Conservation (phyloP, 2,888 invertebrate species). For the Phortica okadai region DNA sequence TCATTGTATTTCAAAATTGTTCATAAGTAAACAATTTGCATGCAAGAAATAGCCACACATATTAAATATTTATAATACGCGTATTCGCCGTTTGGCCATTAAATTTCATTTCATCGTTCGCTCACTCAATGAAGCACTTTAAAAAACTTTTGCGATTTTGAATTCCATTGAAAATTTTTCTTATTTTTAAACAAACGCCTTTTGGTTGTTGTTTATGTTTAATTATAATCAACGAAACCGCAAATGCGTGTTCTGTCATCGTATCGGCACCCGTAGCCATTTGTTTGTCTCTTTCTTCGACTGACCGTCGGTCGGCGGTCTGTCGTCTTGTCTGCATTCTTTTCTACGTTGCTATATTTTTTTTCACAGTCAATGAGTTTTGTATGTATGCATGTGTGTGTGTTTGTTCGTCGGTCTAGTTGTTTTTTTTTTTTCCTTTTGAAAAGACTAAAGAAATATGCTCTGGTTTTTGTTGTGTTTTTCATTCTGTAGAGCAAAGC, state of each 20-base stretch:
- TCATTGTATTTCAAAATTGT: not conserved
- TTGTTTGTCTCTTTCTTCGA: not conserved
- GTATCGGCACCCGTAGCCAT: slow-evolving; percentile 19
- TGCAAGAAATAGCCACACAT: not conserved
- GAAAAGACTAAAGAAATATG: slow-evolving; percentile 15
- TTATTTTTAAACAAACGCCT: slow-evolving; percentile 8
- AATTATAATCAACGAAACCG: slow-evolving; percentile 10
- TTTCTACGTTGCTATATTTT: not conserved
- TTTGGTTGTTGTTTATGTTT: slow-evolving; percentile 17
- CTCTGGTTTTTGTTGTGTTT: slow-evolving; percentile 2
- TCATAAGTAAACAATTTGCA: not conserved
- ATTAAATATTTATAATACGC: not conserved
- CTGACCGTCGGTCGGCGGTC: not conserved
- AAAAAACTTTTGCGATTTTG: not conserved
- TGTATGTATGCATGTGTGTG: not conserved
- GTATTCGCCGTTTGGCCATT: not conserved
- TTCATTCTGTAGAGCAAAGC: slow-evolving; percentile 4
- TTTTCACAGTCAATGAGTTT: slow-evolving; percentile 6
- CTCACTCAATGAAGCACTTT: not conserved
- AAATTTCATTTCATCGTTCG: not conserved
- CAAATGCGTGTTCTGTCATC: slow-evolving; percentile 20
- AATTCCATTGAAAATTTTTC: not conserved
- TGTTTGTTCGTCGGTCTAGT: not conserved
- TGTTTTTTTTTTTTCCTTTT: not conserved
- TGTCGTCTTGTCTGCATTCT: not conserved